Base-by-base conservation (phyloP, 1,140 invertebrate species). In the Ips nitidus region DNA sequence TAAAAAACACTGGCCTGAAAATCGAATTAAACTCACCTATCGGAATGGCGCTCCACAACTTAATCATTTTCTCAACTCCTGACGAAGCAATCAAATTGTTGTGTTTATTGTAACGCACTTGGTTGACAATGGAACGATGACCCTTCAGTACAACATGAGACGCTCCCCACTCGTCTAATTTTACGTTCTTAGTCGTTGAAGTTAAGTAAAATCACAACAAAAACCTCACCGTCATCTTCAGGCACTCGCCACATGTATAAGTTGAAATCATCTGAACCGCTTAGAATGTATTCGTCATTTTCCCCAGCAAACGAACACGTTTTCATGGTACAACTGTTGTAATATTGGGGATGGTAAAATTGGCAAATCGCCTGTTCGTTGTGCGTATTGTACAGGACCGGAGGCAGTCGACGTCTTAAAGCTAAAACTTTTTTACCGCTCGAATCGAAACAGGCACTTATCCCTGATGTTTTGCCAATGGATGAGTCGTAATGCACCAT, bases 311-410 rank as follows among this genome's bases (percentile, higher is more conserved):
- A 98, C 59, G 89, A 92, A 76, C 94, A 97, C 69, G 93, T 96
- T 81, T 98, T 98, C 94, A 98, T 97, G 0, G 95, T 98, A 79
- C 95, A 98, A 1, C 94, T 95, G 80, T 98, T 98, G 74, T 95
- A 97, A 80, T 98, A 98, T 66, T 93, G 92, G 39, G 88, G 86
- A 79, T 96, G 92, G 80, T 95, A 93, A 81, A 98, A 97, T 81
- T 95, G 90, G 66, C 89, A 92, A 37, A 92, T 78, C 1, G 91
- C 88, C 38, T 86, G 84, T 1, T 88, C 80, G 3, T 86, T 87
- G 64, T 88, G 82, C 0, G 91, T 83, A 0, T 84, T 82, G 78
- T 94, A 98, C 0, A 97, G 81, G 2, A 95, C 91, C 1, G 95
- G 94, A 0, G 92, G 89, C 65, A 94, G 81, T 60, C 94, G 87